Evolutionary conservation across 2,113 vertebrate species (phyloP).

Genomic region (Physeter macrocephalus): DNA sequence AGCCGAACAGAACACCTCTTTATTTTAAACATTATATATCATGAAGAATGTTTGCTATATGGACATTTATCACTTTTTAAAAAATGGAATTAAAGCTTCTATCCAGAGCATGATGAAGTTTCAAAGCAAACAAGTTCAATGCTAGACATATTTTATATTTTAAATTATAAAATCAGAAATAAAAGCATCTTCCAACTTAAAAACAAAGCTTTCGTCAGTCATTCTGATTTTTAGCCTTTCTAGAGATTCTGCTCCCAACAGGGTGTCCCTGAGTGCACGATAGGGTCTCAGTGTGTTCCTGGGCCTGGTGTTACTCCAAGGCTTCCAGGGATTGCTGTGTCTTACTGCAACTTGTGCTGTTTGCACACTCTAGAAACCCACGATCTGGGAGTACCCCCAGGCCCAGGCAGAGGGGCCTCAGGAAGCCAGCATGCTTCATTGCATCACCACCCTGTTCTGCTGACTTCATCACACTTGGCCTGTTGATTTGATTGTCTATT

Average conservation of each 20-base stretch:
- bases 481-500: not conserved
- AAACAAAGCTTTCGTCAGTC: not conserved
- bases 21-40: slow-evolving; percentile 26
- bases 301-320: not conserved
- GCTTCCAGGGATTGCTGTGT: not conserved
- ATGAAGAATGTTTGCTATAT: not conserved
- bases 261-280: not conserved
- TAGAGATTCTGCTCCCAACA: not conserved
- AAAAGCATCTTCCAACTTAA: not conserved
- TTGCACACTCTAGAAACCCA: not conserved
- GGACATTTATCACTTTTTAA: not conserved
- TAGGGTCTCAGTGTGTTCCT: not conserved
- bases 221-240: not conserved
- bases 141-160: not conserved
- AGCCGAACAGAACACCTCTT: slow-evolving; percentile 1
- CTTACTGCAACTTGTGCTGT: not conserved
- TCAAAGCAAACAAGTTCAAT: slow-evolving; percentile 30
- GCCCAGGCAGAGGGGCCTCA: not conserved
- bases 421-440: not conserved
- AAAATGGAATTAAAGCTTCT: slow-evolving; percentile 20
- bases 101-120: slow-evolving; percentile 31
- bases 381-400: not conserved
- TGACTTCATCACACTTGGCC: not conserved
- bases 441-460: not conserved
- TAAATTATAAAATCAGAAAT: slow-evolving; percentile 12